Percentiles rank a stretch among this genome's conserved stretches.
Conservation (phyloP, 64 coral and sea anemone genomes). For the Actinia equina region DNA sequence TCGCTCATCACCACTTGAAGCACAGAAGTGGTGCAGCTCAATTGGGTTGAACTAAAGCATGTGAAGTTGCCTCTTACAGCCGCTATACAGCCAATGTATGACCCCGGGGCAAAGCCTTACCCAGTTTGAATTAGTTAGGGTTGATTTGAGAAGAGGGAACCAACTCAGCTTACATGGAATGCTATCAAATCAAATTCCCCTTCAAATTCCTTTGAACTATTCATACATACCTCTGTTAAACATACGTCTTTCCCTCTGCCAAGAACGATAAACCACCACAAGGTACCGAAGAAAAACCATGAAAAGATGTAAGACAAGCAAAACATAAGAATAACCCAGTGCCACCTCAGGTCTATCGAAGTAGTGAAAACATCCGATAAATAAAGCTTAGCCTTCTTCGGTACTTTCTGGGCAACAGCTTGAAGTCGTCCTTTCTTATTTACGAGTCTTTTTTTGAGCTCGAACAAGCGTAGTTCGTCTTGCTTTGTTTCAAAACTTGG, state of each 20-base stretch:
- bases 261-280: slow-evolving; percentile 80
- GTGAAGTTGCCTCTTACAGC: too few relatives aligned
- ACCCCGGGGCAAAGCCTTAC: too few relatives aligned
- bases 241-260: slow-evolving; percentile 70
- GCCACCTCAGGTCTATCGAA: slow-evolving; percentile 69
- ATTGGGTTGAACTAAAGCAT: too few relatives aligned
- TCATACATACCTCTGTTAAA: slow-evolving; percentile 56
- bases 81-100: too few relatives aligned
- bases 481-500: neutral
- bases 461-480: neutral
- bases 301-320: slow-evolving; percentile 62
- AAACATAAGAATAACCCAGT: slow-evolving; percentile 68
- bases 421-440: slow-evolving; percentile 66
- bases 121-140: too few relatives aligned
- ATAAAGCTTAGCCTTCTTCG: slow-evolving; percentile 52
- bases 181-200: too few relatives aligned
- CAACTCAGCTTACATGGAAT: too few relatives aligned
- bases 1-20: too few relatives aligned
- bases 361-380: slow-evolving; percentile 90
- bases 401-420: slow-evolving; percentile 67
- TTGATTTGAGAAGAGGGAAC: too few relatives aligned
- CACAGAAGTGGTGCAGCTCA: too few relatives aligned
- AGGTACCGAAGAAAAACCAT: slow-evolving; percentile 71
- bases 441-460: slow-evolving; percentile 56
- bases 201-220: neutral